Conservation (phyloP, 2,888 invertebrate genomes). For the Hydriomena furcata region DNA sequence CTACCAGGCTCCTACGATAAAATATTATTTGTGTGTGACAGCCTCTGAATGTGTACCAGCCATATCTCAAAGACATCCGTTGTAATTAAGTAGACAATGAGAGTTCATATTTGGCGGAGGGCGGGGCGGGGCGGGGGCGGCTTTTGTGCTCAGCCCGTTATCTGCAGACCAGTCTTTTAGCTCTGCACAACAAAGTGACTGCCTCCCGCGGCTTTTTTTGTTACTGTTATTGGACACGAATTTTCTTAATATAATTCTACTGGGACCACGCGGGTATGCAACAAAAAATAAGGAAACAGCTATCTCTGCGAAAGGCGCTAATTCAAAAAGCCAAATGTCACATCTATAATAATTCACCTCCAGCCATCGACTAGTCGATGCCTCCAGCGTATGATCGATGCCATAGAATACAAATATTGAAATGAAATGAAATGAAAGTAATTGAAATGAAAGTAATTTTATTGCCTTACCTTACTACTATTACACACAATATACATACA, state of each 20-base stretch:
- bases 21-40: conserved; percentile 77
- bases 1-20: conserved; percentile 48
- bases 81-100: conserved; percentile 81
- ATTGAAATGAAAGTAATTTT: too few species aligned
- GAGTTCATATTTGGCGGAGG: conserved; percentile 73
- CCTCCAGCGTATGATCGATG: too few species aligned
- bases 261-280: conserved; percentile 12
- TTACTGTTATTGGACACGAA: conserved; percentile 52
- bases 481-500: too few species aligned
- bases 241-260: conserved; percentile 32
- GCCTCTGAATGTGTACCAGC: conserved; percentile 68
- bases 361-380: too few species aligned
- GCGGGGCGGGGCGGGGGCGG: conserved; percentile 55
- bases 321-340: too few species aligned
- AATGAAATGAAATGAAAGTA: too few species aligned
- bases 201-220: conserved; percentile 45
- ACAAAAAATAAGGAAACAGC: conserved; percentile 18
- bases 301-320: conserved; percentile 1
- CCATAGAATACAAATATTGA: too few species aligned
- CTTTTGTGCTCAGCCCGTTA: conserved; percentile 70
- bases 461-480: too few species aligned
- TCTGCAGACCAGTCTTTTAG: conserved; percentile 74
- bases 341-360: too few species aligned
- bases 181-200: conserved; percentile 66
- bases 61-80: conserved; percentile 75